Base-by-base conservation (phyloP, 2,113 vertebrate species). In the Epinephelus moara region DNA sequence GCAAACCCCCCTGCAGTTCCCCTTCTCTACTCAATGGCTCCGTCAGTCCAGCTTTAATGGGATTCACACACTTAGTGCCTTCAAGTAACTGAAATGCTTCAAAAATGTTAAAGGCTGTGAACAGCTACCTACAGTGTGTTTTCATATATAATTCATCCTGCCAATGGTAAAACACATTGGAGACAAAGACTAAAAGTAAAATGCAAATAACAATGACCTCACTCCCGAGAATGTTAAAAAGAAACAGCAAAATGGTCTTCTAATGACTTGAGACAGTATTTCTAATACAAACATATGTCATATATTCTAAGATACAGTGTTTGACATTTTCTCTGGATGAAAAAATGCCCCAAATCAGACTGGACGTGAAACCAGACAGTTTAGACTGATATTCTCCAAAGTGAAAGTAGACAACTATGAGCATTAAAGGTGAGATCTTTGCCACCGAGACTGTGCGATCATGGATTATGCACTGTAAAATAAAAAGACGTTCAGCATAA, bases 1-100 rank as follows among this genome's bases (percentile, higher is more conserved):
- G 95, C 91, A 95, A 94, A 80, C 89, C 94, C 90, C 30, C 94
- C 87, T 67, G 70, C 88, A 94, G 93, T 96, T 95, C 94, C 95
- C 93, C 90, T 95, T 95, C 89, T 85, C 55, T 42, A n/a, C 57
- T 57, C 23, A 66, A n/a, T 78, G 14, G 55, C 69, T 75, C 27
- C 42, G 40, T 75, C n/a, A 63, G 52, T 55, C n/a, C 13, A 21
- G 52, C 3, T 78, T 49, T n/a, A 81, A 82, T 49, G 66, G 42
- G 82, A 33, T 70, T 30, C n/a, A 78, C 45, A 74, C 42, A 15
- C 45, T 4, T 19, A 5, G 10, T 57, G 63, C 45, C 21, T 61
- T 52, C 33, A 50, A 59, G 40, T 47, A 19, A 47, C 47, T 50
- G 25, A 33, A 81, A 67, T 61, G 25, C 61, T 78, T 30, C 45